A percentile compares a stretch with the other conserved stretches of the same genome.
phyloP scores from a whole-genome alignment of 2,797 vertebrate species.

The Zonotrichia albicollis region DNA sequence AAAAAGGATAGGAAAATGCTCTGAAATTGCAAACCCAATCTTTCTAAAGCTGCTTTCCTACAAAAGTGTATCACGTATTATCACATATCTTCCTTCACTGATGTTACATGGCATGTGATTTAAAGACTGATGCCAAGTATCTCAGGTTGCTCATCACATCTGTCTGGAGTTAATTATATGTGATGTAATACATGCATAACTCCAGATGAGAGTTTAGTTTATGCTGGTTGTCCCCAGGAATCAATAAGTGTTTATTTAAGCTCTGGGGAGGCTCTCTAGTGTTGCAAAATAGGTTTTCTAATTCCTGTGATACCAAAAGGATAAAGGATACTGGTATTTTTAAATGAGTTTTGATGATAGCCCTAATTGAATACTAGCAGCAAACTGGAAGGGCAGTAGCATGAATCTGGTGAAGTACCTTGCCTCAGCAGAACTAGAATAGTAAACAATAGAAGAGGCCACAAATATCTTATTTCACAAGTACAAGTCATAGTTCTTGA shows the following conservation, averaged over 20 bases:
- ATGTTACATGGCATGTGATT: not conserved
- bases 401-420: not conserved
- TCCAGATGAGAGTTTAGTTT: not conserved
- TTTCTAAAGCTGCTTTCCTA: not conserved
- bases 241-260: not conserved
- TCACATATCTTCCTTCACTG: not conserved
- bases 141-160: not conserved
- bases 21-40: not conserved
- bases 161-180: not conserved
- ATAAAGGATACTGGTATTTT: not conserved
- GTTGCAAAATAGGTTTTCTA: not conserved
- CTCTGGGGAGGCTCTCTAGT: not conserved
- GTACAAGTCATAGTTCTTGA: not conserved
- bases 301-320: not conserved
- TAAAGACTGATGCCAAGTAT: not conserved
- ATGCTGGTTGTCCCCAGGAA: not conserved
- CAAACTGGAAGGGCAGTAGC: not conserved
- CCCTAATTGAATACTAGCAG: not conserved
- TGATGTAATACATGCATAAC: not conserved
- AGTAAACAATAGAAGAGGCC: not conserved
- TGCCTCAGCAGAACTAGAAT: not conserved
- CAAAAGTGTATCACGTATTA: not conserved
- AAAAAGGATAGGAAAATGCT: not conserved
- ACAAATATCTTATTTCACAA: conserved; percentile 4
- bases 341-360: not conserved